Evolutionary conservation across 2,888 invertebrate species (phyloP).

Genomic region (Polietes domitor): DNA sequence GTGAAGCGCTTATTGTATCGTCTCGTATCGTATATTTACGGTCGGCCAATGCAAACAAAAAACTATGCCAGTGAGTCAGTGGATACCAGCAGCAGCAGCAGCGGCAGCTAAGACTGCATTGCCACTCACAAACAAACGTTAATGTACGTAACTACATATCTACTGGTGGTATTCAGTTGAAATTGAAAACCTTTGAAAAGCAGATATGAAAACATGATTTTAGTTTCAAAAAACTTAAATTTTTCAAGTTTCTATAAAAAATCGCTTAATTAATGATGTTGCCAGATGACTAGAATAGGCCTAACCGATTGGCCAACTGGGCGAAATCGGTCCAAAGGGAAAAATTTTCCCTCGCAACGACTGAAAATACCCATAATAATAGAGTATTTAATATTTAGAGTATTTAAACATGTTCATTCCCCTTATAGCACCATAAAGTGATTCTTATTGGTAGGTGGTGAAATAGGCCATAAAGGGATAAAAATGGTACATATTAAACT

Average conservation of each 20-base stretch:
- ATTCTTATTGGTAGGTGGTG: too few relatives aligned
- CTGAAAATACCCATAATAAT: too few relatives aligned
- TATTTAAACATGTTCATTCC: too few relatives aligned
- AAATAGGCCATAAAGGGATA: too few relatives aligned
- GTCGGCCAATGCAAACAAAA: not conserved
- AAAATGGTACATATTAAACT: too few relatives aligned
- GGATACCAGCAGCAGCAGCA: not conserved
- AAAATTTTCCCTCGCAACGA: too few relatives aligned
- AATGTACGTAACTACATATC: not conserved
- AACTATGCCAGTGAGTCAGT: slow-evolving; percentile 25
- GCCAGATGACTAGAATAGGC: not conserved
- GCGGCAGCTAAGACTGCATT: slow-evolving; percentile 5
- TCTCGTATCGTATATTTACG: not conserved
- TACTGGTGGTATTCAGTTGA: not conserved
- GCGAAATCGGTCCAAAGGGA: too few relatives aligned
- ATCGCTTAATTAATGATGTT: not conserved
- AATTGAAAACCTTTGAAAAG: slow-evolving; percentile 52
- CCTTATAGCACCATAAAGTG: too few relatives aligned
- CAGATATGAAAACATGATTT: not conserved
- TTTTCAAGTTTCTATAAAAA: slow-evolving; percentile 30
- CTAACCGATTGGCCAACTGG: too few relatives aligned
- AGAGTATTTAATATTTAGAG: too few relatives aligned
- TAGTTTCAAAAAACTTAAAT: slow-evolving; percentile 33
- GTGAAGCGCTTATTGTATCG: slow-evolving; percentile 51
- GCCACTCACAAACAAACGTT: slow-evolving; percentile 29